Evolutionary conservation across 2,113 vertebrate species (phyloP), one percentile per base, ranked within the genome.

Genomic region (Calyptommatus sinebrachiatus): DNA sequence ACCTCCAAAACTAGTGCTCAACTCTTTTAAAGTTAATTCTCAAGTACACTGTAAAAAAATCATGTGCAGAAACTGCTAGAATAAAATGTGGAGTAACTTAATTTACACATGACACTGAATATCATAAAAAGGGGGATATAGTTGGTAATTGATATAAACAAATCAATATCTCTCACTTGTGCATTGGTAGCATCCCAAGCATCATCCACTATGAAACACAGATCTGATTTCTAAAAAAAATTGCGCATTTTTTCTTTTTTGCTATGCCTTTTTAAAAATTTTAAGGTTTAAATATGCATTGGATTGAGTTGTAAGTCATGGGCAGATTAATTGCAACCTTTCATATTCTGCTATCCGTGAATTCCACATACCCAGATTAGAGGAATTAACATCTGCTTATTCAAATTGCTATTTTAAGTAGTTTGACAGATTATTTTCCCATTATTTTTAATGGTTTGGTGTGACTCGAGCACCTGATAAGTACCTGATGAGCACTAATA

Each of bases 401-500:
- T n/a, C n/a, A 31, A 11, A 46, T 61, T 61, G 45, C 41, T 57
- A 67, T 79, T 75, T 67, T 68, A 45, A 81, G 46, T 8, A 48
- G 41, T 21, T n/a, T 10, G 8, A 45, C 45, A 24, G 10, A 41
- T 72, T 24, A 29, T 41, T 31, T 60, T 31, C n/a, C 20, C 7
- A 50, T 46, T 53, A 10, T 31, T 65, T 65, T 31, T 41, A n/a
- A 75, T 48, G 41, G 82, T 63, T 86, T 89, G 76, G 31, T 89
- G 90, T 75, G 87, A 91, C 92, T 89, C 88, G 83, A 91, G 89
- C 90, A 93, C 80, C 88, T 78, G 84, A 83, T 78, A 76, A 85
- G 88, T 75, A 83, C 82, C 72, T 87, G 68, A 87, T 86, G 83
- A 81, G 87, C 77, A 75, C 84, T 90, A 73, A 78, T 71, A 80